These are phyloP conservation scores for Drepana falcataria DNA, from an alignment of 2,888 invertebrate genomes.

Conservation along the genomic window DNA sequence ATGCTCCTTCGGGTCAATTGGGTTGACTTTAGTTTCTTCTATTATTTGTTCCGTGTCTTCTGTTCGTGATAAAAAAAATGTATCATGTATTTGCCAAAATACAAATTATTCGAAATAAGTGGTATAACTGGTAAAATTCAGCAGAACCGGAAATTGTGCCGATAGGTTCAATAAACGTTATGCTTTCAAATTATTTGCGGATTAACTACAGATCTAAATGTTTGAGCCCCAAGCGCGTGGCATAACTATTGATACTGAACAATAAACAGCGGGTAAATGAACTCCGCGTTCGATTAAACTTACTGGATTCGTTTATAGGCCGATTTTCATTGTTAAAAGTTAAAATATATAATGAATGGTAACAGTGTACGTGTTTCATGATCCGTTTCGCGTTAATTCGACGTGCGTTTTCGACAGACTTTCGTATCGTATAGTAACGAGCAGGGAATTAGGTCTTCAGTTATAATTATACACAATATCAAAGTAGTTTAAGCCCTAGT, in stretches of 20 bases:
- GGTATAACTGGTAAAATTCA: too few relatives aligned
- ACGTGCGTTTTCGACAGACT: conserved; percentile 8
- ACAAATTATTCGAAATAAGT: too few relatives aligned
- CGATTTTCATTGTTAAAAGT: conserved; percentile 16
- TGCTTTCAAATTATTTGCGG: too few relatives aligned
- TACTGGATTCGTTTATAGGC: conserved; percentile 17
- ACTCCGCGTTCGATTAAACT: conserved; percentile 16
- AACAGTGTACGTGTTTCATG: conserved; percentile 17
- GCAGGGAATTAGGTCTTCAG: conserved; percentile 1
- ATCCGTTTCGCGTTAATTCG: conserved; percentile 23
- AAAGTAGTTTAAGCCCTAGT: too few relatives aligned
- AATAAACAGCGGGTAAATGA: background rate
- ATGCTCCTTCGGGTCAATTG: too few relatives aligned
- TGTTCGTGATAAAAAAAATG: too few relatives aligned
- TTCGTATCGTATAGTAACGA: conserved; percentile 8
- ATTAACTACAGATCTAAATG: background rate
- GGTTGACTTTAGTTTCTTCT: too few relatives aligned
- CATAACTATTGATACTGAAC: background rate
- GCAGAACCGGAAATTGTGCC: too few relatives aligned
- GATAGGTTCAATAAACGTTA: too few relatives aligned
- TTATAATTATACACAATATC: too few relatives aligned
- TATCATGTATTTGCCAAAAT: too few relatives aligned
- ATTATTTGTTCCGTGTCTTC: too few relatives aligned
- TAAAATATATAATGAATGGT: conserved; percentile 27
- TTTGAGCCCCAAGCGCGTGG: background rate